These are phyloP conservation scores for Zele albiditarsus DNA, from an alignment of 2,888 invertebrate genomes.

Conservation along the genomic window DNA sequence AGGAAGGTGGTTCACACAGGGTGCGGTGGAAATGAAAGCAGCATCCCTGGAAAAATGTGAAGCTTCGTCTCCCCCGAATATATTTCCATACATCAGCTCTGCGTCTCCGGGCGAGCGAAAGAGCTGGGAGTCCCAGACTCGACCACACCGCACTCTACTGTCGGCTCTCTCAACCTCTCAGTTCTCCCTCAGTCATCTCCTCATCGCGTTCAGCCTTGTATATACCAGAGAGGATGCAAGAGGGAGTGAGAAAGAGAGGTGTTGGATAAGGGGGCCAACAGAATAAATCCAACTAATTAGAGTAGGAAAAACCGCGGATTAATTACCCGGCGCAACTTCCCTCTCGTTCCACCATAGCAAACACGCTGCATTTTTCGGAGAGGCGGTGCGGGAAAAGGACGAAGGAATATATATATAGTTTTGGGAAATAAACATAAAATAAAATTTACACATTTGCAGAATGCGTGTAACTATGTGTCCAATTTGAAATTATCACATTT, in stretches of 20 bases:
- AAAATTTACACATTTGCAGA: neutral
- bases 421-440: neutral
- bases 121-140: conserved; percentile 51
- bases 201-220: conserved; percentile 19
- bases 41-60: conserved; percentile 71
- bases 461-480: neutral
- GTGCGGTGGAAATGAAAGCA: conserved; percentile 62
- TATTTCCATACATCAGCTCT: conserved; percentile 73
- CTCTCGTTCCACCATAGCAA: conserved; percentile 20
- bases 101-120: conserved; percentile 54
- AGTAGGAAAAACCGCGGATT: conserved; percentile 72
- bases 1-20: conserved; percentile 56
- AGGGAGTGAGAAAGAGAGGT: conserved; percentile 46
- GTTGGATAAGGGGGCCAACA: conserved; percentile 66
- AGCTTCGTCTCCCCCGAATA: conserved; percentile 71
- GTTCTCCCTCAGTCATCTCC: conserved; percentile 45
- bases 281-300: conserved; percentile 73
- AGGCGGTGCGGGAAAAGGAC: neutral
- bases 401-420: neutral
- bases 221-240: neutral
- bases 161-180: neutral
- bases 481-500: neutral
- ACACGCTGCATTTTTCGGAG: conserved; percentile 7
- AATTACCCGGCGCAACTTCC: conserved; percentile 68
- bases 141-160: conserved; percentile 34